These are phyloP conservation scores for Brenthis ino DNA, from an alignment of 2,888 invertebrate genomes.

Conservation along the genomic window DNA sequence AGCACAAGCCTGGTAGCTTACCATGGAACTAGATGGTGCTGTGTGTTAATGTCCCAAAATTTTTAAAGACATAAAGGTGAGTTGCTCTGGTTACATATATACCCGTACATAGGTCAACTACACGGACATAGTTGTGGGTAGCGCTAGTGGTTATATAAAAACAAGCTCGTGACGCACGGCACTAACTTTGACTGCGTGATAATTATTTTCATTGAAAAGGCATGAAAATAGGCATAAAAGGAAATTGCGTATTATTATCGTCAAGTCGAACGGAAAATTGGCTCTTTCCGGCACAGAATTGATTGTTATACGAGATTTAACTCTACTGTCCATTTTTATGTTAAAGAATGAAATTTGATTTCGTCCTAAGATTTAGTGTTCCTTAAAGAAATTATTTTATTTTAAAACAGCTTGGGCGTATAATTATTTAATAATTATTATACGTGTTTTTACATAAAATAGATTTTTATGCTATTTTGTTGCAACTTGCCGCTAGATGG, in stretches of 20 bases:
- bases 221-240: constrained; percentile 18
- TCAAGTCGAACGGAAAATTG: constrained; percentile 18
- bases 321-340: not conserved
- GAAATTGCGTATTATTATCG: constrained; percentile 18
- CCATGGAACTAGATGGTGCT: too few relatives aligned
- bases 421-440: too few relatives aligned
- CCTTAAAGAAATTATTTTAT: not conserved
- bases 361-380: not conserved
- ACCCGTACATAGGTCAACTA: too few relatives aligned
- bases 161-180: not conserved
- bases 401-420: not conserved
- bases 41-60: too few relatives aligned
- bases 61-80: too few relatives aligned
- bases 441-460: too few relatives aligned
- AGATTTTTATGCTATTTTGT: too few relatives aligned
- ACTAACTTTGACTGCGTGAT: constrained; percentile 3
- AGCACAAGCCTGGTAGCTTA: too few relatives aligned
- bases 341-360: not conserved
- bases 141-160: not conserved
- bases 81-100: too few relatives aligned
- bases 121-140: too few relatives aligned
- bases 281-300: constrained; percentile 13
- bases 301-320: constrained; percentile 18
- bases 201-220: constrained; percentile 12
- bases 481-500: too few relatives aligned